A percentile compares a stretch with the other conserved stretches of the same genome.
Evolutionary conservation across 2,113 vertebrate species (phyloP).

Genomic region (Anoura caudifer): DNA sequence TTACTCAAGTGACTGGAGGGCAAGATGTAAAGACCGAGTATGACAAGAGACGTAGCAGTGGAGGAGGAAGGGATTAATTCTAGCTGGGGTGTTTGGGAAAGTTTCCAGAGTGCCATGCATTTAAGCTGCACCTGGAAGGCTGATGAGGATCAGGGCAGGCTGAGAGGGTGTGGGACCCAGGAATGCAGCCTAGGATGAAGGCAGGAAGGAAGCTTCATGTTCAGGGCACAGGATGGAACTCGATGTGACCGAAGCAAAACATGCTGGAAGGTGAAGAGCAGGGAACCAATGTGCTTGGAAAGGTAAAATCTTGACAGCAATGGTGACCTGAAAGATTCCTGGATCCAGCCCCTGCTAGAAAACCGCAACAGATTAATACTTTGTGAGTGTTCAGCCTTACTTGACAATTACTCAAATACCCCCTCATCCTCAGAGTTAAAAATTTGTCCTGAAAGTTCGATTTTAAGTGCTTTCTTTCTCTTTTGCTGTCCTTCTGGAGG

Average conservation of each 20-base stretch:
- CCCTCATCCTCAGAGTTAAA: background rate
- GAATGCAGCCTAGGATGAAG: background rate
- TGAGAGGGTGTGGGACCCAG: background rate
- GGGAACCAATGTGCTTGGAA: background rate
- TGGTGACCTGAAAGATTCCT: background rate
- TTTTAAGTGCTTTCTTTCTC: background rate
- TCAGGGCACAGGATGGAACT: background rate
- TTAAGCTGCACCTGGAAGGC: background rate
- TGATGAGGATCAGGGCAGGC: background rate
- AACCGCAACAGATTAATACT: background rate
- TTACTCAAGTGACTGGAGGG: background rate
- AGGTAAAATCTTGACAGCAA: background rate
- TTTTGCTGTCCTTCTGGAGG: background rate
- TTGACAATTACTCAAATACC: background rate
- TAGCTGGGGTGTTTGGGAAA: background rate
- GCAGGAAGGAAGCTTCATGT: background rate
- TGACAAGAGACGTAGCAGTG: background rate
- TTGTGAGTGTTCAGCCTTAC: background rate
- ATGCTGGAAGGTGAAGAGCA: background rate
- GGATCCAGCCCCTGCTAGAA: background rate
- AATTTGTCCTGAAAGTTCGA: background rate
- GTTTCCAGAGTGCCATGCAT: background rate
- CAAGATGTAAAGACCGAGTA: background rate
- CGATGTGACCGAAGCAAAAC: background rate
- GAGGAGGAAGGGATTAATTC: background rate